Percentiles rank a stretch among this genome's conserved stretches.
These are phyloP conservation scores for Chelonus formosanus DNA, from an alignment of 2,888 invertebrate species.

Conservation along the genomic window DNA sequence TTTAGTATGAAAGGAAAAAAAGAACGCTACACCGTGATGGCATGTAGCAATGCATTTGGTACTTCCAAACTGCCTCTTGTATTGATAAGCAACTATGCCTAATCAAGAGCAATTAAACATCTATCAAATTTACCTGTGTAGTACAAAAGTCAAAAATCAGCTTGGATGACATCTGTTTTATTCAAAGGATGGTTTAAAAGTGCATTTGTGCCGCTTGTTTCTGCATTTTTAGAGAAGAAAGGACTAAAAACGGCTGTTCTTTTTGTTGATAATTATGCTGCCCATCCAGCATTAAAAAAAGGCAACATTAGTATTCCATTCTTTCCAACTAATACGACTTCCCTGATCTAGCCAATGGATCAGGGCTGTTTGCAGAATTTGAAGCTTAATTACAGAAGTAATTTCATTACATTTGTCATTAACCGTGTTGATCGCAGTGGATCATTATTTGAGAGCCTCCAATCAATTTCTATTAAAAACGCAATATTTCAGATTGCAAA, in stretches of 20 bases:
- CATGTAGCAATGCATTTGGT: slow-evolving; percentile 40
- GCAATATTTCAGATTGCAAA: too few species aligned
- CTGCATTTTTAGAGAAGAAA: slow-evolving; percentile 9
- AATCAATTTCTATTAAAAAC: too few species aligned
- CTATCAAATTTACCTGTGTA: slow-evolving; percentile 37
- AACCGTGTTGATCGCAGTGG: too few species aligned
- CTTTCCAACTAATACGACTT: slow-evolving; percentile 19
- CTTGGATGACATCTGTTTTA: slow-evolving; percentile 33
- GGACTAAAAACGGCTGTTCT: slow-evolving; percentile 16
- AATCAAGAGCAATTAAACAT: slow-evolving; percentile 41
- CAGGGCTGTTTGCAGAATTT: slow-evolving; percentile 24
- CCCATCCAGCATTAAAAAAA: not conserved
- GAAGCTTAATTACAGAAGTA: slow-evolving; percentile 15
- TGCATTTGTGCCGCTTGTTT: slow-evolving; percentile 11
- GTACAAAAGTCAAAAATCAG: slow-evolving; percentile 36
- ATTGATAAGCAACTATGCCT: slow-evolving; percentile 43
- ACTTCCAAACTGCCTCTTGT: slow-evolving; percentile 39
- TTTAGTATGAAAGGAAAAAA: slow-evolving; percentile 4
- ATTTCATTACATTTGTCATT: too few species aligned
- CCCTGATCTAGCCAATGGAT: slow-evolving; percentile 19
- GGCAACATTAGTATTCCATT: not conserved
- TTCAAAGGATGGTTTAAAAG: slow-evolving; percentile 16
- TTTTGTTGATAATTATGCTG: slow-evolving; percentile 11
- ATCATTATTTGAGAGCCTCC: too few species aligned
- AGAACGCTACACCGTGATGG: slow-evolving; percentile 3